Evolutionary conservation across 1,140 invertebrate species (phyloP), one percentile per base, ranked within the genome.

Genomic region (Sycobia sp.): DNA sequence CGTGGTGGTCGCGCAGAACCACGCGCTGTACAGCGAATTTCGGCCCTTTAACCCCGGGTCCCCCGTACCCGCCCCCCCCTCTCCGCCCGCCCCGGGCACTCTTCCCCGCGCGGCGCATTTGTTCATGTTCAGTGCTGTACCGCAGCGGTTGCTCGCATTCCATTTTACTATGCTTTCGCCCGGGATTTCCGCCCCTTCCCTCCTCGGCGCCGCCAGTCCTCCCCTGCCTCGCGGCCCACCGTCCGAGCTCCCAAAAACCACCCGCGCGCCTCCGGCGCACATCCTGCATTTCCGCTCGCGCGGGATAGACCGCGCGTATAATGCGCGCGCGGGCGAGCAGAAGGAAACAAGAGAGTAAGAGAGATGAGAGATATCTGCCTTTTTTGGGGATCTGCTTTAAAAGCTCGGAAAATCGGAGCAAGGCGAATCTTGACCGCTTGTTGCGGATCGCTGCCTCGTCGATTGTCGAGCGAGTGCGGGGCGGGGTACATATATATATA

Each of bases 71-170:
- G 29, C n/a, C n/a, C n/a, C 38, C 3, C 38, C 3, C 38, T 39
- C 38, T 16, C 11, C 5, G 5, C 29, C 29, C 29, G 29, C 5
- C 29, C n/a, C 29, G 29, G 29, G 29, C 29, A n/a, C n/a, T n/a
- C n/a, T n/a, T n/a, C n/a, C n/a, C n/a, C 67, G 72, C 71, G 56
- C 66, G 56, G 66, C 69, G 69, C 73, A 64, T 70, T 67, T 67
- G 71, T 71, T 67, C 65, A 57, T 73, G 67, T 72, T 71, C 69
- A 47, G 41, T 43, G 57, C 50, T 61, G 49, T 54, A 53, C 49
- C 59, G 49, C 59, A 46, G 59, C 29, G 50, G 50, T 62, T 54
- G 29, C 29, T 43, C 70, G 67, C 63, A 69, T 73, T 73, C 62
- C 63, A 69, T 73, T 72, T 73, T 57, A 58, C 51, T 51, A 66